Conservation (phyloP, 1,140 invertebrate species). For the Eriosoma lanigerum region DNA sequence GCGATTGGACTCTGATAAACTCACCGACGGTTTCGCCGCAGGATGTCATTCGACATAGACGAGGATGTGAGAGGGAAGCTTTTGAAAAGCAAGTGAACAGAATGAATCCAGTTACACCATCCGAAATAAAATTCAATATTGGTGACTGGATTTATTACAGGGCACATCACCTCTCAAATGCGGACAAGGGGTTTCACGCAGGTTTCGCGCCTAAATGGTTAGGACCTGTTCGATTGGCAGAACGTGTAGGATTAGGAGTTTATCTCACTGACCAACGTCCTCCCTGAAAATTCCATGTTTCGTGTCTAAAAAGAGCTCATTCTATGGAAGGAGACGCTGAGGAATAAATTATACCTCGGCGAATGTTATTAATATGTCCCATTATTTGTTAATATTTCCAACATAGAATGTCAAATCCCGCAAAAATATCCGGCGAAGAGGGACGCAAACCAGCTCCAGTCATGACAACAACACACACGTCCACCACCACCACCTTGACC, state of each 20-base stretch:
- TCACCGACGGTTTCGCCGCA: not conserved
- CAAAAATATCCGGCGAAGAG: too few relatives aligned
- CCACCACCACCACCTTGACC: too few relatives aligned
- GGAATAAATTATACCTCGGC: too few relatives aligned
- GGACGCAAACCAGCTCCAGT: too few relatives aligned
- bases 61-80: not conserved
- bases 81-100: not conserved
- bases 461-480: too few relatives aligned
- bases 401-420: too few relatives aligned
- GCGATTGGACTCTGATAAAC: not conserved
- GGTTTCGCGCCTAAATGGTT: not conserved
- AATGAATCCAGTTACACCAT: not conserved
- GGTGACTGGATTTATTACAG: not conserved
- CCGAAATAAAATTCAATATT: not conserved
- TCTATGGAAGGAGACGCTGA: too few relatives aligned
- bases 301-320: too few relatives aligned
- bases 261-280: too few relatives aligned
- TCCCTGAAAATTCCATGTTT: too few relatives aligned
- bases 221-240: not conserved
- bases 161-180: not conserved
- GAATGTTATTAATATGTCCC: too few relatives aligned
- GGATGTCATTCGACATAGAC: not conserved
- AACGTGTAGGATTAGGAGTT: not conserved
- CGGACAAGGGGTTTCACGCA: not conserved
- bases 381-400: too few relatives aligned